These are phyloP conservation scores for Isaurus tuberculatus DNA, from an alignment of 92 coral and sea anemone genomes.

Conservation along the genomic window DNA sequence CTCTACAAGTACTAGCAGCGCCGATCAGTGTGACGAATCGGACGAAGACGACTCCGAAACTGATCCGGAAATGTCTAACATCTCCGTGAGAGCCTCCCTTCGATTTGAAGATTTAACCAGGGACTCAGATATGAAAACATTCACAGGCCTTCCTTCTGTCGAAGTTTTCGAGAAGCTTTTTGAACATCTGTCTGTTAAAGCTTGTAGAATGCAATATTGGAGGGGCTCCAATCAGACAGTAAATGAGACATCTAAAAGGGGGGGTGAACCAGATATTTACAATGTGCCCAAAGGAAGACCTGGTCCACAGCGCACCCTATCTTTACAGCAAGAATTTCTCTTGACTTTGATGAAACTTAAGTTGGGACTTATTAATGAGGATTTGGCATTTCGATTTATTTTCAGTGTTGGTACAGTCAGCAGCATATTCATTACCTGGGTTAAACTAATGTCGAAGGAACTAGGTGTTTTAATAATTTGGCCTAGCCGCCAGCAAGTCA, in stretches of 20 bases:
- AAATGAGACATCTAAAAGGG: slow-evolving; percentile 29
- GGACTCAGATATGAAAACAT: slow-evolving; percentile 49
- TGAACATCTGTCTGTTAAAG: slow-evolving; percentile 50
- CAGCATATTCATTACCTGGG: slow-evolving; percentile 55
- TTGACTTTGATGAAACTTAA: slow-evolving; percentile 59
- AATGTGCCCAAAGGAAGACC: slow-evolving; percentile 14
- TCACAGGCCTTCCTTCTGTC: slow-evolving; percentile 62
- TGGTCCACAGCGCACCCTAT: slow-evolving; percentile 57
- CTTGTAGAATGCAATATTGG: slow-evolving; percentile 65
- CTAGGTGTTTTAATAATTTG: slow-evolving; percentile 42
- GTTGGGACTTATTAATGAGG: slow-evolving; percentile 50
- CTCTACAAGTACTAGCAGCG: neutral
- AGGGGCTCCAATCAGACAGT: slow-evolving; percentile 56
- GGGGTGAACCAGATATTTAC: too few species aligned
- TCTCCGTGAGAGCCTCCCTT: slow-evolving; percentile 30
- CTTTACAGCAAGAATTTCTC: slow-evolving; percentile 58
- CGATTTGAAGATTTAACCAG: slow-evolving; percentile 54
- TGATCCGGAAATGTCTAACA: slow-evolving; percentile 18
- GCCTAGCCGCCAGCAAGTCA: slow-evolving; percentile 27
- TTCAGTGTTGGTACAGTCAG: slow-evolving; percentile 50
- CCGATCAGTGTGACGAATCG: neutral
- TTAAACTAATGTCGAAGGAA: slow-evolving; percentile 64
- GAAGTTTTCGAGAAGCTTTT: slow-evolving; percentile 57
- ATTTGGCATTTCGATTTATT: slow-evolving; percentile 63
- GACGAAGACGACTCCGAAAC: slow-evolving; percentile 30